These are phyloP conservation scores for Chanos chanos DNA, from an alignment of 2,797 vertebrate genomes.

Conservation along the genomic window DNA sequence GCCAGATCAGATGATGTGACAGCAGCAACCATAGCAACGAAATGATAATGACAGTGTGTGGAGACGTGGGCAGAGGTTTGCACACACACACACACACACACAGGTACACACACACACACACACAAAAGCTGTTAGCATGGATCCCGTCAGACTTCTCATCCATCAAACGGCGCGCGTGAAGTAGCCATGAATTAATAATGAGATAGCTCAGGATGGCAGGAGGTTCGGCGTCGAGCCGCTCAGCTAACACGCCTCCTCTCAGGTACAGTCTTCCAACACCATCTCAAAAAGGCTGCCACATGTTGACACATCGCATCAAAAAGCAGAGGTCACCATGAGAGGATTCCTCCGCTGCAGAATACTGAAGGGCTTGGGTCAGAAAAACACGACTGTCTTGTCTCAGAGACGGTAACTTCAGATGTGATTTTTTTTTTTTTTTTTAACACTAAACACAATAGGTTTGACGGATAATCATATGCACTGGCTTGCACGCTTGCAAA, in stretches of 20 bases:
- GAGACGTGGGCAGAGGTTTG: background rate
- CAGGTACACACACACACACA: background rate
- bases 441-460: too few relatives aligned
- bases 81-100: background rate
- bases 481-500: background rate
- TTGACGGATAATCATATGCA: background rate
- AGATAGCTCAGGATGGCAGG: background rate
- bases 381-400: too few relatives aligned
- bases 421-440: conserved; percentile 3
- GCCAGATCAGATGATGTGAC: background rate
- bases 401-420: background rate
- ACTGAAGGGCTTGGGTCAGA: too few relatives aligned
- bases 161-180: conserved; percentile 14
- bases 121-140: background rate
- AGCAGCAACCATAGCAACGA: background rate
- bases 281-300: background rate
- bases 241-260: background rate
- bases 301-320: conserved; percentile 5
- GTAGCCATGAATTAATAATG: conserved; percentile 21
- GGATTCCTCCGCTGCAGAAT: too few relatives aligned
- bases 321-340: too few relatives aligned
- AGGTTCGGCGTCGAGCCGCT: background rate
- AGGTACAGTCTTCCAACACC: background rate
- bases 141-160: conserved; percentile 1
- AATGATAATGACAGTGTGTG: background rate